phyloP scores from a whole-genome alignment of 2,888 invertebrate genomes.

The Leptopterna dolabrata region DNA sequence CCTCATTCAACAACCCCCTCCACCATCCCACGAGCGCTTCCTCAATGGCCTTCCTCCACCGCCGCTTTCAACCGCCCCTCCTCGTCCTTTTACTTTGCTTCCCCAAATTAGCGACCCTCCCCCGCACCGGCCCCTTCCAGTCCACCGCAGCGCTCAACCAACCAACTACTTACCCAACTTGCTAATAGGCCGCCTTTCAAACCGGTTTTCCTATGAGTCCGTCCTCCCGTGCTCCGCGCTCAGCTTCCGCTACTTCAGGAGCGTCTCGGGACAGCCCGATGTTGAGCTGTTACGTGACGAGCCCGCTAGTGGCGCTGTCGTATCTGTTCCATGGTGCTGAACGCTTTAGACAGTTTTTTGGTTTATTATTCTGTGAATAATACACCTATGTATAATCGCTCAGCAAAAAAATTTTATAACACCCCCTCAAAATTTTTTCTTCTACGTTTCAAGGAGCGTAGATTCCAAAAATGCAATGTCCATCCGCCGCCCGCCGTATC shows the following conservation, averaged over 20 bases:
- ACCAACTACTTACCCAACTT: constrained; percentile 35
- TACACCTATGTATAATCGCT: too few species aligned
- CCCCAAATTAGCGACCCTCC: constrained; percentile 35
- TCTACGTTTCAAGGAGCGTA: too few species aligned
- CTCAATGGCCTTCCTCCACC: background rate
- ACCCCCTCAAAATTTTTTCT: too few species aligned
- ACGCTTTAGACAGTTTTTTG: too few species aligned
- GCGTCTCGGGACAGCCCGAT: too few species aligned
- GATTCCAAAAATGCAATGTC: too few species aligned
- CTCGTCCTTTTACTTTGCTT: constrained; percentile 18
- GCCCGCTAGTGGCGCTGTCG: too few species aligned
- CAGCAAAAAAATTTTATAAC: too few species aligned
- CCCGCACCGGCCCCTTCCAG: background rate
- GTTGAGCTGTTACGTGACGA: too few species aligned
- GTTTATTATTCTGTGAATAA: too few species aligned
- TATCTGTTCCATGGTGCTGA: too few species aligned
- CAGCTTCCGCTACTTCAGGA: background rate
- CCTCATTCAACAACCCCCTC: constrained; percentile 29
- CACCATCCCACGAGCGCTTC: constrained; percentile 18
- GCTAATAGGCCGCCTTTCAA: constrained; percentile 37
- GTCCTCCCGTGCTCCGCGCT: background rate
- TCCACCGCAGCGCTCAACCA: background rate
- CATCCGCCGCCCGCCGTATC: too few species aligned
- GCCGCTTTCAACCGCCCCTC: background rate
- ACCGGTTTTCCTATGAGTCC: constrained; percentile 13